Base-by-base conservation (phyloP, 2,888 invertebrate species). In the Campopleginae sp. region DNA sequence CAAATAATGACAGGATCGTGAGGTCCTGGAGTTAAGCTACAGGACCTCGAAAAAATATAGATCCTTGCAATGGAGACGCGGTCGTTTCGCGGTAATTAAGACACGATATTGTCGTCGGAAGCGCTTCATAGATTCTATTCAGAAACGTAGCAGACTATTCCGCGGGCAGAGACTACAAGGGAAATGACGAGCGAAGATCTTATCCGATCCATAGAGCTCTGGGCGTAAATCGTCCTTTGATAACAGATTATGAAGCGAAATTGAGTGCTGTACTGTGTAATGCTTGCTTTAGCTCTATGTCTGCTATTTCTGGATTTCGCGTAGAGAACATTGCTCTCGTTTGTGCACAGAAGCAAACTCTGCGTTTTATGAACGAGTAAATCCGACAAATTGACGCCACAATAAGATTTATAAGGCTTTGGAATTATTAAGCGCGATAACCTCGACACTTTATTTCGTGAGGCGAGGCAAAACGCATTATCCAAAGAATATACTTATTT, bases 201-300 rank as follows among this genome's bases (percentile, higher is more conserved):
- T 38, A 84, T 87, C 88, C 89, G 89, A 90, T 89, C 89, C 89
- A 90, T 89, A 87, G 88, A 66, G 54, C 66, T 87, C 81, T 82
- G 87, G 86, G 87, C 71, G 86, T 84, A 81, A 68, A 58, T 87
- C 86, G 79, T 82, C 87, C 86, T 88, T 89, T 88, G 89, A 88
- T 88, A 87, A 87, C 84, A 88, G 88, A 89, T 89, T 86, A 89
- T 87, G 87, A 82, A 80, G 82, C 70, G 85, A 77, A 77, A 77
- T 77, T 66, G 76, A 48, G 38, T 63, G n/a, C 51, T 66, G 63
- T 51, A 51, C 27, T 48, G 23, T 54, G 17, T 58, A 77, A 77
- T 19, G 48, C 68, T n/a, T 66, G 68, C 54, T 54, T 44, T 38
- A 42, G 14, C 8, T 10, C 10, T n/a, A 38, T 17, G 27, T 46